Conservation (phyloP, 2,888 invertebrate genomes). For the Nephrotoma appendiculata region DNA sequence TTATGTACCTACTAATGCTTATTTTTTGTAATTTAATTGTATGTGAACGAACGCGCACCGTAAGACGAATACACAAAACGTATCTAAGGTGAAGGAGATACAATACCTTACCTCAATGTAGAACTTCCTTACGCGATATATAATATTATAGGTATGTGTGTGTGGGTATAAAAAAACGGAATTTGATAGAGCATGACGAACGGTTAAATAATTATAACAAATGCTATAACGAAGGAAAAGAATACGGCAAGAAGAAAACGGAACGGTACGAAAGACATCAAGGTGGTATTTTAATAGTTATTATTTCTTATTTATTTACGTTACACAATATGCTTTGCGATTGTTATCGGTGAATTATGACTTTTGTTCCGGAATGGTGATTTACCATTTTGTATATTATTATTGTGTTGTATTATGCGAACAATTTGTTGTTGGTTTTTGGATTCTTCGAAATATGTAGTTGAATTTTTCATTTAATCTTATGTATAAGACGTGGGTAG, state of each 20-base stretch:
- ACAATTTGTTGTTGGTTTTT: not conserved
- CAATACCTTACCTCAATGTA: not conserved
- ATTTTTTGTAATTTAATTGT: not conserved
- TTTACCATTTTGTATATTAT: not conserved
- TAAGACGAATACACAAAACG: not conserved
- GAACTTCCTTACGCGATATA: not conserved
- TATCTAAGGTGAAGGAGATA: not conserved
- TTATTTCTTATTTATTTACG: not conserved
- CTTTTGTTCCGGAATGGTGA: not conserved
- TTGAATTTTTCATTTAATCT: no score
- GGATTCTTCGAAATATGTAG: not conserved
- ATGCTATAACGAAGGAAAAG: not conserved
- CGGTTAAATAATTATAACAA: not conserved
- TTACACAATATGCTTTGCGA: not conserved
- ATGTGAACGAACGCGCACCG: not conserved
- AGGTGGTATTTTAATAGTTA: not conserved
- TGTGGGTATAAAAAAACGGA: not conserved
- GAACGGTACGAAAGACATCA: not conserved
- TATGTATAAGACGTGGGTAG: no score
- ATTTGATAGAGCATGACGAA: not conserved
- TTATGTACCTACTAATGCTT: not conserved
- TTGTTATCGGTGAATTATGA: not conserved
- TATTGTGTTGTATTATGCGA: not conserved
- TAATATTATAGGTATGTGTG: no score
- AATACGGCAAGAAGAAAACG: not conserved